These are phyloP conservation scores for Akabosia matsudoensis DNA, from an alignment of 1,140 invertebrate species.

Conservation along the genomic window DNA sequence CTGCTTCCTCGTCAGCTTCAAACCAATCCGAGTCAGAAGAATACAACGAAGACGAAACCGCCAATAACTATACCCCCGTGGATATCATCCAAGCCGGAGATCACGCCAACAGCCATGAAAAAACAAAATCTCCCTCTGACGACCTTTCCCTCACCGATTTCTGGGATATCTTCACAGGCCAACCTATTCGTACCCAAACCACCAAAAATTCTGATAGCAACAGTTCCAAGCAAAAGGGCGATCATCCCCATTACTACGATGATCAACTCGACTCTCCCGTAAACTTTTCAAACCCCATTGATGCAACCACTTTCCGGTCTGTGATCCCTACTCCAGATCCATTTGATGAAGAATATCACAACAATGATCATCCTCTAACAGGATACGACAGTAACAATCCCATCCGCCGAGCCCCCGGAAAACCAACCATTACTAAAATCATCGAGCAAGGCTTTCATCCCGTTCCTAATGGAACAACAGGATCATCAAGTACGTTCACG, in stretches of 20 bases:
- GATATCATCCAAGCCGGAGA: constrained; percentile 19
- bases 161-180: constrained; percentile 39
- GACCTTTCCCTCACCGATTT: constrained; percentile 38
- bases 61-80: constrained; percentile 30
- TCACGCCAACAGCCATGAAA: constrained; percentile 45
- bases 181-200: neutral
- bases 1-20: neutral
- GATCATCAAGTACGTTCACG: constrained; percentile 26
- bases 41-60: constrained; percentile 38
- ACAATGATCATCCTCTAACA: neutral
- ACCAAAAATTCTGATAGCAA: neutral
- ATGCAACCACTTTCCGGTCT: constrained; percentile 4
- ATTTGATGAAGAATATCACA: neutral
- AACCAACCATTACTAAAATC: constrained; percentile 45
- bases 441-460: constrained; percentile 31
- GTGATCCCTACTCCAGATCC: neutral
- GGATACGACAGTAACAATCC: constrained; percentile 26
- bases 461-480: neutral
- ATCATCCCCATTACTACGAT: constrained; percentile 7
- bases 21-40: neutral
- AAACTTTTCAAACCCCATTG: constrained; percentile 43
- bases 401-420: constrained; percentile 33
- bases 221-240: neutral
- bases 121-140: constrained; percentile 45
- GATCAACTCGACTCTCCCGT: constrained; percentile 29